Conservation (phyloP, 2,113 vertebrate genomes). For the Cnemophilus loriae region DNA sequence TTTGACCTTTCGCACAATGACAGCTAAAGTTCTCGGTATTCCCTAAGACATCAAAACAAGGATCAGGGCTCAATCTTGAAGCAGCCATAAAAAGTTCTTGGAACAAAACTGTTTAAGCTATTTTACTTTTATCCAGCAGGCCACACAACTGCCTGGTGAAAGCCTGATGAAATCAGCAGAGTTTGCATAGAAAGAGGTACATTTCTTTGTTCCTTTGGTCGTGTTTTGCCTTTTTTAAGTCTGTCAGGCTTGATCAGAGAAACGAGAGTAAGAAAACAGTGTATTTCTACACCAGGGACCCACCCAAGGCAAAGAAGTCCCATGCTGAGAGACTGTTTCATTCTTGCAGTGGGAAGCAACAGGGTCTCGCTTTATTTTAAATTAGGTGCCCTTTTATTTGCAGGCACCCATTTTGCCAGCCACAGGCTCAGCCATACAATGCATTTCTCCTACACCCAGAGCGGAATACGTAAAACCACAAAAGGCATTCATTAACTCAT, state of each 20-base stretch:
- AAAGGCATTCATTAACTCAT: background rate
- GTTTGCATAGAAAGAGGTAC: background rate
- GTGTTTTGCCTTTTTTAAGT: background rate
- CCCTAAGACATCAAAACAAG: background rate
- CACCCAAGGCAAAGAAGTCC: background rate
- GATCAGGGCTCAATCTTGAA: background rate
- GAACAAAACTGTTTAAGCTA: background rate
- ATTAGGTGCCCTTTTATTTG: background rate
- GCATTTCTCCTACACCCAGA: background rate
- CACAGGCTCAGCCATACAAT: background rate
- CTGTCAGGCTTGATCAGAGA: background rate
- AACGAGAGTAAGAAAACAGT: background rate
- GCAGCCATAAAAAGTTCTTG: background rate
- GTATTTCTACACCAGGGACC: background rate
- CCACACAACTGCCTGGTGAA: rapidly evolving
- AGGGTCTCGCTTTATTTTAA: background rate
- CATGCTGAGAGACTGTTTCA: background rate
- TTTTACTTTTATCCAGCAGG: background rate
- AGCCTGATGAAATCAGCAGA: background rate
- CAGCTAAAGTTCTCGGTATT: background rate
- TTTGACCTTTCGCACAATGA: background rate
- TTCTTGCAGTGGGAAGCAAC: background rate
- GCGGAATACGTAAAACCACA: background rate
- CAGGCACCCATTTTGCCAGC: background rate
- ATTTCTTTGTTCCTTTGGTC: background rate